These are phyloP conservation scores for Sipha flava DNA, from an alignment of 1,140 invertebrate species.

Conservation along the genomic window DNA sequence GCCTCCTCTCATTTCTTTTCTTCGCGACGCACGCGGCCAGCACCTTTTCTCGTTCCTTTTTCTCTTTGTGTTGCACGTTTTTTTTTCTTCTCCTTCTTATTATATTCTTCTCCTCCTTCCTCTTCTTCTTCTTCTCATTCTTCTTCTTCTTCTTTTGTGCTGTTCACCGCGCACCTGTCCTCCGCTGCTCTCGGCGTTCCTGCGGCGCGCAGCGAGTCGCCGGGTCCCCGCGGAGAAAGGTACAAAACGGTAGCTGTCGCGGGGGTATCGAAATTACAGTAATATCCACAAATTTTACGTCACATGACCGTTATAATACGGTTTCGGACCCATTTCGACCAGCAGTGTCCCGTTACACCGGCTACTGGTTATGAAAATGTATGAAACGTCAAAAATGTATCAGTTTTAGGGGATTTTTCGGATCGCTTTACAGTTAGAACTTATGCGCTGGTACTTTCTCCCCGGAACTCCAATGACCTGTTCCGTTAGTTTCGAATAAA, in stretches of 20 bases:
- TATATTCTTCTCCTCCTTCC: no score
- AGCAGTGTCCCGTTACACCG: conserved; percentile 21
- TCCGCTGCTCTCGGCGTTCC: neutral
- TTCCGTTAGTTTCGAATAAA: conserved; percentile 32
- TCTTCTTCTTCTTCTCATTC: no score
- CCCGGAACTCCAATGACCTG: conserved; percentile 28
- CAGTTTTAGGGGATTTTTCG: conserved; percentile 27
- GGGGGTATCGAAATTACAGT: conserved; percentile 28
- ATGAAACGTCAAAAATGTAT: conserved; percentile 15
- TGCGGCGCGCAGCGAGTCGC: neutral
- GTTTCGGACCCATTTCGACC: conserved; percentile 29
- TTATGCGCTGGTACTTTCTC: conserved; percentile 6
- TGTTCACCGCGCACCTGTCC: neutral
- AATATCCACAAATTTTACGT: conserved; percentile 31
- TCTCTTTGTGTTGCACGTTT: no score
- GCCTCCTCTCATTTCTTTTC: no score
- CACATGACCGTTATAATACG: conserved; percentile 29
- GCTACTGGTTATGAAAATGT: conserved; percentile 26
- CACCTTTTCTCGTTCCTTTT: no score
- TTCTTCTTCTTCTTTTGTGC: neutral
- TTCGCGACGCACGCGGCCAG: no score
- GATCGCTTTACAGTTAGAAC: conserved; percentile 24
- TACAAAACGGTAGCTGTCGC: conserved; percentile 15
- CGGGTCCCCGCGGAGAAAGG: neutral
- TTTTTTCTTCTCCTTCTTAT: no score